Conservation (phyloP, 2,888 invertebrate species). For the Heliconius hortense region DNA sequence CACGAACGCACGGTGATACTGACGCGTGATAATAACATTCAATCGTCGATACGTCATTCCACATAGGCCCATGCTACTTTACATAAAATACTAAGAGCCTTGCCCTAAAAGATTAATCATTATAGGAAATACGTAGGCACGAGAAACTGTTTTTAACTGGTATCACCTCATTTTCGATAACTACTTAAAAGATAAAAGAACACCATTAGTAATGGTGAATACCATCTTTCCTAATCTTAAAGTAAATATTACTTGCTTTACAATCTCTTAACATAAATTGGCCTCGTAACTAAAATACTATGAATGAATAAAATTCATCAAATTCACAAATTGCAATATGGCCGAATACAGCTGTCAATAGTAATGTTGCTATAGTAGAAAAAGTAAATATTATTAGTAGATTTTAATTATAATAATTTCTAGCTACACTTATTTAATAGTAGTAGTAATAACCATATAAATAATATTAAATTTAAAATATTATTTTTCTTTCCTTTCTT, state of each 20-base stretch:
- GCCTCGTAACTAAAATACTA: constrained; percentile 41
- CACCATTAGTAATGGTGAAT: not conserved
- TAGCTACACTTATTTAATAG: no score
- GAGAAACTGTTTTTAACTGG: constrained; percentile 65
- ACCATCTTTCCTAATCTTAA: not conserved
- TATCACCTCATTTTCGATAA: constrained; percentile 55
- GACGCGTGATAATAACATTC: constrained; percentile 65
- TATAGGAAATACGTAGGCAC: constrained; percentile 75
- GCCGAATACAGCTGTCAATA: constrained; percentile 65
- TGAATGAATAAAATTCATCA: constrained; percentile 50
- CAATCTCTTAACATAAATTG: constrained; percentile 20
- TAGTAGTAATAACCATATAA: no score
- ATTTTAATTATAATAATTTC: constrained; percentile 8
- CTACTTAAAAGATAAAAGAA: constrained; percentile 23
- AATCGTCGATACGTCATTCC: constrained; percentile 60
- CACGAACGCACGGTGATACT: constrained; percentile 53
- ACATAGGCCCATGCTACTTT: constrained; percentile 69
- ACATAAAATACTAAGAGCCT: constrained; percentile 74
- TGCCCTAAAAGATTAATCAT: constrained; percentile 74
- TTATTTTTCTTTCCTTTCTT: no score
- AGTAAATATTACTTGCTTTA: not conserved
- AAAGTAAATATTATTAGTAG: constrained; percentile 35
- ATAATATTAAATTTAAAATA: no score
- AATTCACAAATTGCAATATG: constrained; percentile 62
- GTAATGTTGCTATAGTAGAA: constrained; percentile 44